These are phyloP conservation scores for Bettongia penicillata DNA, from an alignment of 2,113 vertebrate species.

Conservation along the genomic window DNA sequence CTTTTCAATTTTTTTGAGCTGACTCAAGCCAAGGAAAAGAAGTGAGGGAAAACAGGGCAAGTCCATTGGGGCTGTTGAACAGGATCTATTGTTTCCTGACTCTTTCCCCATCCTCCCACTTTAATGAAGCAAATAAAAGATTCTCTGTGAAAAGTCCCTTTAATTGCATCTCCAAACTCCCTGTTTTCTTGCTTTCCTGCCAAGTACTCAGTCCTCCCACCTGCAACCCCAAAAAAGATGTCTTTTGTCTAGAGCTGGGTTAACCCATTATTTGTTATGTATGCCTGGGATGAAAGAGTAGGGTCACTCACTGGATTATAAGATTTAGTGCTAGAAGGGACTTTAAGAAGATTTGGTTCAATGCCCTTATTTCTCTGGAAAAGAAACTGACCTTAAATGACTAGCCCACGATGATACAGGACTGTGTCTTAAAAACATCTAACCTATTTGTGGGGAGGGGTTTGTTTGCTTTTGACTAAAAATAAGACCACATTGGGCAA, in stretches of 20 bases:
- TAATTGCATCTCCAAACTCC: not conserved
- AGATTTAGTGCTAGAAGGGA: not conserved
- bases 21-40: not conserved
- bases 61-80: not conserved
- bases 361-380: not conserved
- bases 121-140: conserved; percentile 5
- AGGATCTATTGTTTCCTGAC: not conserved
- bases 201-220: not conserved
- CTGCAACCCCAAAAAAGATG: not conserved
- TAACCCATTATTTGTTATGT: not conserved
- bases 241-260: not conserved
- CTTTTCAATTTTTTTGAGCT: not conserved
- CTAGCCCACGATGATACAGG: not conserved
- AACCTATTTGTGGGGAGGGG: not conserved
- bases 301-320: not conserved
- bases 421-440: not conserved
- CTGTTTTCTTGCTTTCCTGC: not conserved
- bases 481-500: not conserved
- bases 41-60: not conserved
- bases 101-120: not conserved
- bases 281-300: not conserved
- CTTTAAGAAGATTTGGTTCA: not conserved
- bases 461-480: not conserved
- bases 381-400: not conserved
- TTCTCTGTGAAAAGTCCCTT: not conserved